Base-by-base conservation (phyloP, 2,113 vertebrate genomes). In the Ursus arctos region DNA sequence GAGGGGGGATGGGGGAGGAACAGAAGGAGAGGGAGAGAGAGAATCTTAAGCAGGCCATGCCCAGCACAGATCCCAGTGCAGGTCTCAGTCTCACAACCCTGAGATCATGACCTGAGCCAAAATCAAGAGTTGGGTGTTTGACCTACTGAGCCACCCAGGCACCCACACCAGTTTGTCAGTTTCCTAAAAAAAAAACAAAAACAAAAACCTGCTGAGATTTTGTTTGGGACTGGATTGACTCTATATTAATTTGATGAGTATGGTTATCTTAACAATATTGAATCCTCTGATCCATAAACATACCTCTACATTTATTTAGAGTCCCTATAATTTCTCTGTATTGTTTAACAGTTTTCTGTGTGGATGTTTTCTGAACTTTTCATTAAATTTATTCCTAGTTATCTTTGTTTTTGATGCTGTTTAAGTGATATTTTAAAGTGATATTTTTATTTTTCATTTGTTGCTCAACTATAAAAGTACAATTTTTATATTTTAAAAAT, bases 371-470 rank as follows among this genome's bases (percentile, higher is more conserved):
- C 59, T 16, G 33, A 2, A 67, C 12, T 49, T 94, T 94, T 87
- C 4, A 18, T 82, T 94, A 91, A 81, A 67, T 57, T 94, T 93
- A 33, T 82, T 88, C 28, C 14, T 40, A 69, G 67, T 4, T 57
- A 67, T 69, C 40, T 96, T 95, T 83, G 59, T 22, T 84, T 88
- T 69, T 80, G 21, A 61, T 96, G 49, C 9, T 55, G 55, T 86
- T 88, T 81, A 95, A 83, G 83, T 88, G 65, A 57, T 43, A 76
- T 57, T 67, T 88, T 0, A 74, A 74, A 74, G 65, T 43, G 43
- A 43, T 43, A 43, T 43, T 2, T 65, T 82, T 84, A 69, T 67
- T 51, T 85, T 83, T 3, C 2, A 59, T 74, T 51, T 92, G 9
- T 76, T 97, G 67, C 31, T 96, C 9, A 95, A 83, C 71, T 88